A percentile compares a stretch with the other conserved stretches of the same genome.
Conservation (phyloP, 37 sponge, comb jelly and placozoan species). For the Halichondria panicea region DNA sequence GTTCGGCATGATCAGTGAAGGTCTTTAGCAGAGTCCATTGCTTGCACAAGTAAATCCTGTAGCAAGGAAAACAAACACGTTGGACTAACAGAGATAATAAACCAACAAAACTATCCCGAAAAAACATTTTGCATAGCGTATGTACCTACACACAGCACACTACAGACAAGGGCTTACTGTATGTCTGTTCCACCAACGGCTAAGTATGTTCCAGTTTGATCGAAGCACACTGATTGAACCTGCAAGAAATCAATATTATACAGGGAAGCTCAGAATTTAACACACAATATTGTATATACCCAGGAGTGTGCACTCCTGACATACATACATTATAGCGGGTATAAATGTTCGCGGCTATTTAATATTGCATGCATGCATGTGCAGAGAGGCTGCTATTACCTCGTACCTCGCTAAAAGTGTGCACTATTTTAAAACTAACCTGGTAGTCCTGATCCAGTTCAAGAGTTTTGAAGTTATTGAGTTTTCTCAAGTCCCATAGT, state of each 20-base stretch:
- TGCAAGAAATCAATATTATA: no score
- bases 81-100: neutral
- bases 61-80: neutral
- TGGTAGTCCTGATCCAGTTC: conserved; percentile 84
- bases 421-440: conserved; percentile 37
- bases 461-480: conserved; percentile 96
- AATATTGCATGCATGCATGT: no score
- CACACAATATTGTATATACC: no score
- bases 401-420: no score
- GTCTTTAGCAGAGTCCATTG: conserved; percentile 83
- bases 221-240: conserved; percentile 87
- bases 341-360: no score
- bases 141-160: neutral
- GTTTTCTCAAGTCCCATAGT: conserved; percentile 98
- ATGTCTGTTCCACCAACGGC: conserved; percentile 93
- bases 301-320: no score
- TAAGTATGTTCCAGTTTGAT: conserved; percentile 94
- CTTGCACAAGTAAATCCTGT: conserved; percentile 81
- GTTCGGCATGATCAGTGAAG: conserved; percentile 82
- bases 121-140: neutral
- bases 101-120: neutral
- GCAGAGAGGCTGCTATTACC: no score
- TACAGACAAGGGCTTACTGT: conserved; percentile 64
- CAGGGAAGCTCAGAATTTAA: no score
- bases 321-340: no score